Evolutionary conservation across 2,113 vertebrate species (phyloP).

Genomic region (Calyptommatus sinebrachiatus): DNA sequence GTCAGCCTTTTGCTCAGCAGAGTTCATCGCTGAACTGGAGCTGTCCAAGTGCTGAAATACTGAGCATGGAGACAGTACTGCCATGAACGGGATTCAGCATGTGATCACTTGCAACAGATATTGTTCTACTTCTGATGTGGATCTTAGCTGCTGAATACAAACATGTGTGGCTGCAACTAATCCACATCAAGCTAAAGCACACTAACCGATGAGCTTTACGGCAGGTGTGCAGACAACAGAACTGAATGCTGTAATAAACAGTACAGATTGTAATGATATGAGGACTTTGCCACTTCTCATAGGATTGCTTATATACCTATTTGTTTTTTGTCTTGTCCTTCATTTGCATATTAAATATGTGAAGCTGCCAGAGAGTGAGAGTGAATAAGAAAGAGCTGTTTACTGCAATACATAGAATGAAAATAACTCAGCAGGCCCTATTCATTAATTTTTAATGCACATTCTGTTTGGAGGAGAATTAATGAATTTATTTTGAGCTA

Average conservation of each 20-base stretch:
- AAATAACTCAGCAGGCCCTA: conserved; percentile 25
- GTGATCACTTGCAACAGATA: too few species aligned
- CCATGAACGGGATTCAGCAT: too few species aligned
- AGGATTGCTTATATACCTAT: neutral
- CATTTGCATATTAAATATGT: conserved; percentile 44
- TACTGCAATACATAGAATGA: conserved; percentile 30
- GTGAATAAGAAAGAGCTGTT: neutral
- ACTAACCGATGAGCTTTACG: too few species aligned
- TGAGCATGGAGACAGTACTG: too few species aligned
- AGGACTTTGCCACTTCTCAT: neutral
- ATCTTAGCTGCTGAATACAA: too few species aligned
- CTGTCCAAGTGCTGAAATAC: too few species aligned
- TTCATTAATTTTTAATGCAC: conserved; percentile 53
- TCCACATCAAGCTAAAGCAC: too few species aligned
- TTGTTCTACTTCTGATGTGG: too few species aligned
- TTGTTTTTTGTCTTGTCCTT: neutral
- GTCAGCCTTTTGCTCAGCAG: too few species aligned
- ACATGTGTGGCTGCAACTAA: too few species aligned
- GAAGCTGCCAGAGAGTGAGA: conserved; percentile 9
- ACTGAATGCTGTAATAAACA: conserved; percentile 9
- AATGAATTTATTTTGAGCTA: conserved; percentile 60
- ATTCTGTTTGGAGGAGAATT: conserved; percentile 52
- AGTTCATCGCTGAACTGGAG: too few species aligned
- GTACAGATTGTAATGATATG: neutral
- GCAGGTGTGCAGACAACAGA: too few species aligned